phyloP scores from a whole-genome alignment of 2,797 vertebrate species.

The Falco berigora region DNA sequence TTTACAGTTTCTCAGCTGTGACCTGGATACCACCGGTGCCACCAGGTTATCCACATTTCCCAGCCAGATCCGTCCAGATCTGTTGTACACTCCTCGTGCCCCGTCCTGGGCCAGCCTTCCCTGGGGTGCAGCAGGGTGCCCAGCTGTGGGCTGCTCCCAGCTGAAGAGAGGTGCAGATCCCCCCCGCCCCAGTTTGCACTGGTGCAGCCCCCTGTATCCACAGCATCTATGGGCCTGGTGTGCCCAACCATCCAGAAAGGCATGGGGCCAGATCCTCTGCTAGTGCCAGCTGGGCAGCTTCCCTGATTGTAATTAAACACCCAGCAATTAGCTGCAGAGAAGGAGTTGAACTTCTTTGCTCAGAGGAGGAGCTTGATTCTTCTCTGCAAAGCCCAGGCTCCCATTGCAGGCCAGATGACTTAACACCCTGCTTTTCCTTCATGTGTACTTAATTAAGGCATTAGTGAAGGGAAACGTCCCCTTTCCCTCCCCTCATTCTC shows the following conservation, averaged over 20 bases:
- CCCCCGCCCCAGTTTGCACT: too few relatives aligned
- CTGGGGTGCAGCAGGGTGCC: not conserved
- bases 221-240: too few relatives aligned
- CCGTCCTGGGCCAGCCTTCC: not conserved
- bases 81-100: accelerated
- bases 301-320: not conserved
- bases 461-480: not conserved
- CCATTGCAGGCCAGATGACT: not conserved
- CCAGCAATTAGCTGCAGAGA: not conserved
- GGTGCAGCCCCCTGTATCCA: too few relatives aligned
- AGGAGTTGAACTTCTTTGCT: not conserved
- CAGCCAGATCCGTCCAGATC: not conserved
- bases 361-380: not conserved
- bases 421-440: not conserved
- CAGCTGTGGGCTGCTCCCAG: not conserved
- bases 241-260: not conserved
- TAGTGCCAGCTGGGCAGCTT: not conserved
- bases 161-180: not conserved
- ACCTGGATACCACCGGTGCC: not conserved
- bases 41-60: not conserved
- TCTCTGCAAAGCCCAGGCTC: not conserved
- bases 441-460: not conserved
- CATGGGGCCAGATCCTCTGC: accelerated
- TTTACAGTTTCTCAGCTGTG: not conserved
- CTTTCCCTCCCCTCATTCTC: too few relatives aligned